phyloP scores from a whole-genome alignment of 2,888 invertebrate genomes.

The Heteromurus nitidus region DNA sequence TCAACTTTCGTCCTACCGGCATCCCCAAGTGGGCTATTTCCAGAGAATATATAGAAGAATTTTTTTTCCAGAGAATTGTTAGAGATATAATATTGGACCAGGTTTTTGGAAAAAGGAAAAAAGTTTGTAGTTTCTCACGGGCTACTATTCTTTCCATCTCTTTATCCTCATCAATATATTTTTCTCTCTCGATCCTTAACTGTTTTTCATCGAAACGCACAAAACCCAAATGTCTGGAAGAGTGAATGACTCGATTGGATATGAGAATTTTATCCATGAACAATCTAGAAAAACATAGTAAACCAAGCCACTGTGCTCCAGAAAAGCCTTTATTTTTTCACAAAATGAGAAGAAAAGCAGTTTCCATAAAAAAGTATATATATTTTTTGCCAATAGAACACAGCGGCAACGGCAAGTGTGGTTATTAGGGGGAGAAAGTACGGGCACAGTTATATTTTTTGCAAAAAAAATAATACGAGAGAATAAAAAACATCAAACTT shows the following conservation, averaged over 20 bases:
- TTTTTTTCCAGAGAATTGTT: not conserved
- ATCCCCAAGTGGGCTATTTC: slow-evolving; percentile 19
- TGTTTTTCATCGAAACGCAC: slow-evolving; percentile 2
- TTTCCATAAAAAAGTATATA: not conserved
- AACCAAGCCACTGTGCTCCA: not conserved
- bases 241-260: slow-evolving; percentile 20
- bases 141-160: slow-evolving; percentile 9
- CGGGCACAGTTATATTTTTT: no score
- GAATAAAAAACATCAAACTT: not conserved
- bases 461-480: not conserved
- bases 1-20: slow-evolving; percentile 9
- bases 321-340: not conserved
- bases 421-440: slow-evolving; percentile 8
- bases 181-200: no score
- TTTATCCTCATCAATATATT: not conserved
- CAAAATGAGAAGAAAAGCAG: not conserved
- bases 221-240: not conserved
- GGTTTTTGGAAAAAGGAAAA: slow-evolving; percentile 9
- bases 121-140: slow-evolving; percentile 30
- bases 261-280: slow-evolving; percentile 21
- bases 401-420: not conserved
- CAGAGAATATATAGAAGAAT: not conserved
- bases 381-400: not conserved
- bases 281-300: slow-evolving; percentile 5
- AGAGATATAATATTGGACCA: not conserved